Conservation (phyloP, 2,797 vertebrate genomes). For the Echiichthys vipera region DNA sequence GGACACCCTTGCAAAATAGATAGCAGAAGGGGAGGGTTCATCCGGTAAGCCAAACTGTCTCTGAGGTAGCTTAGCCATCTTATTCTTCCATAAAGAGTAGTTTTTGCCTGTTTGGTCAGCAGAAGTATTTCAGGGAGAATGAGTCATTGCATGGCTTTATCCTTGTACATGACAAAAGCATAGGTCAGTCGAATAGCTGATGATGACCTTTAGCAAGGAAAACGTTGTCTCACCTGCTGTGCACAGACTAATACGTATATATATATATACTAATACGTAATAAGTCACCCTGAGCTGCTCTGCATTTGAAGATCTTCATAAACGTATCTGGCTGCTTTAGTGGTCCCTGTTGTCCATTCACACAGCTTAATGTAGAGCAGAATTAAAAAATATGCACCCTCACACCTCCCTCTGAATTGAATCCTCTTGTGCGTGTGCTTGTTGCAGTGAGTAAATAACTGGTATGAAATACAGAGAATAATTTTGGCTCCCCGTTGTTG, state of each 20-base stretch:
- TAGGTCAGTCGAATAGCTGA: constrained; percentile 3
- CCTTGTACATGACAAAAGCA: not conserved
- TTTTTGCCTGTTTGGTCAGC: not conserved
- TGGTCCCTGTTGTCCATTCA: constrained; percentile 1
- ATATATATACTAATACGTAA: no score
- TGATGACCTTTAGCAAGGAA: constrained; percentile 1
- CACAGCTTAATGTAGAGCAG: not conserved
- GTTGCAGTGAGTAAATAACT: constrained; percentile 47
- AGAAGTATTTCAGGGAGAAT: not conserved
- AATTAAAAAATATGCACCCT: constrained; percentile 51
- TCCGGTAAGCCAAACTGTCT: no score
- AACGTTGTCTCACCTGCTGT: constrained; percentile 1
- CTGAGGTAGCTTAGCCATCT: no score
- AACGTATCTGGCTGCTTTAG: not conserved
- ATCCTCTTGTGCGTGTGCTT: not conserved
- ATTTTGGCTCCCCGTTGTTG: constrained; percentile 47
- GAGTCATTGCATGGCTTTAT: not conserved
- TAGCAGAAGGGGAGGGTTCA: no score
- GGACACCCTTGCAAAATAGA: no score
- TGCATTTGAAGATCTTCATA: not conserved
- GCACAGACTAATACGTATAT: constrained; percentile 13
- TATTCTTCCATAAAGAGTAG: not conserved
- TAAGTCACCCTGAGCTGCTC: constrained; percentile 9
- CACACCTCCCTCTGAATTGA: constrained; percentile 30
- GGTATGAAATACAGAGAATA: constrained; percentile 30